Evolutionary conservation across 2,888 invertebrate species (phyloP), one percentile per base, ranked within the genome.

Genomic region (Drosophila kuntzei): DNA sequence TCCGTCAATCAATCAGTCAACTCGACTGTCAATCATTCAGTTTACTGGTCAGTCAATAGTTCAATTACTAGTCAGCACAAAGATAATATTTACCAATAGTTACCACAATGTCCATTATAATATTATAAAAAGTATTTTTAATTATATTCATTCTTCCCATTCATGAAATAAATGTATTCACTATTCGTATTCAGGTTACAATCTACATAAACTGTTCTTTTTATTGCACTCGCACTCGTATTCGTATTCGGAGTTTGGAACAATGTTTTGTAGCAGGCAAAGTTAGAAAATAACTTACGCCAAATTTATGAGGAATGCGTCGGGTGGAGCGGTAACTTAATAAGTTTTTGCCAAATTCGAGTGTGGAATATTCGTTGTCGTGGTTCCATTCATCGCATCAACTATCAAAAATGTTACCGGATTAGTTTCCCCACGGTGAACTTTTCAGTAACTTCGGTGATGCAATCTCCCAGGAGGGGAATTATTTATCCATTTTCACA

Each of bases 221-320:
- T 41, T 27, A 53, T 41, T 53, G 14, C 6, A 11, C 16, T 36
- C 11, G 11, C 20, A 29, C 53, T 41, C 41, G 16, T 14, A 14
- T 25, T 50, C 32, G 27, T 7, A n/a, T n/a, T n/a, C n/a, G 27
- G 25, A 50, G 59, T 49, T 69, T 47, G 39, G 59, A 65, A 68
- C 65, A 68, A 66, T 75, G 71, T 69, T 55, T 59, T 67, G 53
- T 14, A 12, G 50, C 43, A 18, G 39, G 39, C 25, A 69, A 79
- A 82, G 62, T 82, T 82, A 50, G 58, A 43, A 70, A 76, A 70
- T 73, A 74, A 74, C 65, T 75, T 74, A 49, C 41, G 41, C 36
- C 46, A 57, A 75, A 80, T 82, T 65, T 80, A 82, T 76, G 67
- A 55, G 57, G 46, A 39, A 51, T 53, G 22, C 22, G 51, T 44